Evolutionary conservation across 2,797 vertebrate species (phyloP), one percentile per base, ranked within the genome.

Genomic region (Enteromius treurensis): DNA sequence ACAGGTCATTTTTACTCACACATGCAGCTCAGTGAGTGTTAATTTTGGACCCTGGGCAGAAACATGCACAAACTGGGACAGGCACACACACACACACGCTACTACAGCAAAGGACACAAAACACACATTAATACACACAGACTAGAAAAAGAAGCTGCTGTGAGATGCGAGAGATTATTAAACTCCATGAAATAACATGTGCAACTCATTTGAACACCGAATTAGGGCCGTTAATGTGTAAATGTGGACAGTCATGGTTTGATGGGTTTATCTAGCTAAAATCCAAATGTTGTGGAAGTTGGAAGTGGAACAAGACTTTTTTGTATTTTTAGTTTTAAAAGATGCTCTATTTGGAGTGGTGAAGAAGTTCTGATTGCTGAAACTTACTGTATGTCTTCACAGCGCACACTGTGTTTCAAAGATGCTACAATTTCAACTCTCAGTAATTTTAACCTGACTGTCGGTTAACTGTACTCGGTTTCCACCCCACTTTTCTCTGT

Each of bases 1-100:
- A 53, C n/a, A 79, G 65, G n/a, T 23, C n/a, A 55, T 55, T 53
- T 69, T 80, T 69, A 68, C 78, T 80, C 64, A 55, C 65, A 80
- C 21, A 80, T 80, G 15, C 32, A 55, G 65, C 47, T 79, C 77
- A 34, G 29, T 68, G 65, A 69, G 49, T 40, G n/a, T 53, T 68
- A 5, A 79, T 47, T 64, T 78, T 64, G 76, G 60, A 79, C 11
- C 21, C 47, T 79, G 64, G 65, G 49, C 19, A 68, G 47, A 79
- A 58, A 21, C 51, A 84, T 49, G 49, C 81, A 81, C 78, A 78
- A 40, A 77, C 64, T 70, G 79, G 37, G 65, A 77, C 69, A 79
- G 4, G 58, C 69, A 40, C 47, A 37, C 32, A 67, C 34, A 51
- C 3, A 71, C 76, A 65, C 65, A 55, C 26, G 34, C 45, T 70